Percentiles rank a stretch among this genome's conserved stretches.
phyloP scores from a whole-genome alignment of 2,113 vertebrate species.

The Dunckerocampus dactyliophorus region DNA sequence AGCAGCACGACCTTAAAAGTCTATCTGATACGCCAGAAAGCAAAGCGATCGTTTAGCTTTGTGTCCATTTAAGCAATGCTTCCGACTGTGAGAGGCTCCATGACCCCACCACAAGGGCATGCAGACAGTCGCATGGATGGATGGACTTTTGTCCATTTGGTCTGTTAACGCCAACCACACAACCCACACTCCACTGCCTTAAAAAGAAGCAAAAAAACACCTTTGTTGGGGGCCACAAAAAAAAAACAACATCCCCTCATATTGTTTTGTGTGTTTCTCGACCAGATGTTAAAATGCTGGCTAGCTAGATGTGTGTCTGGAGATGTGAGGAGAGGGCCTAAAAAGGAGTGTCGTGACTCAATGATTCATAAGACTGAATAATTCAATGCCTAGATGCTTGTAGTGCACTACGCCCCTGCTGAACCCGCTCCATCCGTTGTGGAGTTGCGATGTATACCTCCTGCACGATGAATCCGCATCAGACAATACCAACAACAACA shows the following conservation, averaged over 20 bases:
- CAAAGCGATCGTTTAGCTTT: conserved; percentile 42
- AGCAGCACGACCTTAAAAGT: conserved; percentile 52
- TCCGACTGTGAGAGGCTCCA: conserved; percentile 24
- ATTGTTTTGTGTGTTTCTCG: conserved; percentile 20
- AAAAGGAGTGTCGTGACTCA: conserved; percentile 67
- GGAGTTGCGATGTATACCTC: conserved; percentile 36
- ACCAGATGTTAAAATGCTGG: conserved; percentile 41
- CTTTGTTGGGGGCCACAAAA: not conserved
- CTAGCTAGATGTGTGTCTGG: conserved; percentile 37
- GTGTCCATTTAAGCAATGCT: conserved; percentile 42
- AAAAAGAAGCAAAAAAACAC: not conserved
- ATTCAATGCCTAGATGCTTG: conserved; percentile 70
- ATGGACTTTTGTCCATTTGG: not conserved
- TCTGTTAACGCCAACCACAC: too few species aligned
- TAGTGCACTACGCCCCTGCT: conserved; percentile 61
- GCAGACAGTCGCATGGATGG: conserved; percentile 11
- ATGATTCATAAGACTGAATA: conserved; percentile 76
- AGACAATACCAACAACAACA: not conserved
- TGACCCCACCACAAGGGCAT: conserved; percentile 41
- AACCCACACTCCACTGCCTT: too few species aligned
- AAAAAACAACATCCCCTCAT: not conserved
- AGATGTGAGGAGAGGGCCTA: conserved; percentile 50
- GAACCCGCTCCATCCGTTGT: conserved; percentile 50
- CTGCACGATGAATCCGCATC: conserved; percentile 18
- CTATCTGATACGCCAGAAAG: conserved; percentile 49